phyloP scores from a whole-genome alignment of 1,140 invertebrate genomes.

The Drosophila pectinifera region DNA sequence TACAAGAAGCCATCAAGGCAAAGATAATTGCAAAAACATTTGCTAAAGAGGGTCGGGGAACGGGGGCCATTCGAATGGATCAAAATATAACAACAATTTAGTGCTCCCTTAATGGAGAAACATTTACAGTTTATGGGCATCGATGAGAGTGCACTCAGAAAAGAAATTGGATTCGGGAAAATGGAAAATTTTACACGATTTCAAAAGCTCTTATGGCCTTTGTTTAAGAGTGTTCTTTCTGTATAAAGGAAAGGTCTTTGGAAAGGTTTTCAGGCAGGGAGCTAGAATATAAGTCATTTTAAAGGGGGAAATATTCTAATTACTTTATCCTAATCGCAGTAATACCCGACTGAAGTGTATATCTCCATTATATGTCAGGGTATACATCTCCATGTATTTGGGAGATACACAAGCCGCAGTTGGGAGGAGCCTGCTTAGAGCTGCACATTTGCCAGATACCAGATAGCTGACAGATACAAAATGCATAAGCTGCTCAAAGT shows the following conservation, averaged over 20 bases:
- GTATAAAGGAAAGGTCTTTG: no score
- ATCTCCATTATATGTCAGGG: background rate
- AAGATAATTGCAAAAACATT: constrained; percentile 59
- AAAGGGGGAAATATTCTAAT: background rate
- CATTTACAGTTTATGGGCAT: constrained; percentile 32
- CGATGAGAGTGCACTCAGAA: background rate
- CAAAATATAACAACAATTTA: constrained; percentile 50
- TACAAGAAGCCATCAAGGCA: constrained; percentile 32
- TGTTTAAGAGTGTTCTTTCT: no score
- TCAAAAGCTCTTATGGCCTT: no score
- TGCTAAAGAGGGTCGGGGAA: constrained; percentile 5
- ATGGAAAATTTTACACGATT: background rate
- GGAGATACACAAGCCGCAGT: background rate
- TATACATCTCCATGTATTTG: constrained; percentile 3
- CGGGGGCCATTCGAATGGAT: constrained; percentile 9
- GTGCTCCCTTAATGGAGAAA: constrained; percentile 38
- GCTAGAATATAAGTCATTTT: background rate
- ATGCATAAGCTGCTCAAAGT: constrained; percentile 80
- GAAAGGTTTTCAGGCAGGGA: no score
- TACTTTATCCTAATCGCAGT: no score
- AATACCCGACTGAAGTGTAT: background rate
- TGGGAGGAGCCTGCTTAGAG: constrained; percentile 48
- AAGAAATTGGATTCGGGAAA: background rate
- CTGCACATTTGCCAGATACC: constrained; percentile 73
- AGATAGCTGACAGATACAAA: constrained; percentile 66